Evolutionary conservation across 1,140 invertebrate genomes (phyloP).

Genomic region (Drosophila lacteicornis): DNA sequence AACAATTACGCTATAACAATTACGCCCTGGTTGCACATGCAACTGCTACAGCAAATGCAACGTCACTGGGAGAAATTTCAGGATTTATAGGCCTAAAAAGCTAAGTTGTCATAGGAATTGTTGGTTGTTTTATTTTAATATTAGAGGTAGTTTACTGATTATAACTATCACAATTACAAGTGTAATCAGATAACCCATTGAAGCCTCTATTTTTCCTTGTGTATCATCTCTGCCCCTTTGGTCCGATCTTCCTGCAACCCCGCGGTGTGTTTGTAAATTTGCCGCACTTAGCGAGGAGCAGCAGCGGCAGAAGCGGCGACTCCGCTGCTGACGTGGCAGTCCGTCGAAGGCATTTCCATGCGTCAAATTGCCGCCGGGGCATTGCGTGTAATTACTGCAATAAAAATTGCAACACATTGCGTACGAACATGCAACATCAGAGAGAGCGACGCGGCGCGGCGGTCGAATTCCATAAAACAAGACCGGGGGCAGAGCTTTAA

Average conservation of each 20-base stretch:
- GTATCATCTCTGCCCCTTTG: not conserved
- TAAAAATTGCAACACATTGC: conserved; percentile 83
- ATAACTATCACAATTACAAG: too few relatives aligned
- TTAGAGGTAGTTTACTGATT: too few relatives aligned
- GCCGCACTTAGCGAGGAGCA: conserved; percentile 61
- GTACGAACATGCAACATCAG: conserved; percentile 74
- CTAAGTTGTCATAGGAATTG: too few relatives aligned
- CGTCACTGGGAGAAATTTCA: conserved; percentile 3
- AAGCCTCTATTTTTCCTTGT: not conserved
- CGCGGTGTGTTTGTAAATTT: conserved; percentile 63
- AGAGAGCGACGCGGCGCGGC: not conserved
- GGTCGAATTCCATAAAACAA: conserved; percentile 11
- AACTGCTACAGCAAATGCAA: conserved; percentile 24
- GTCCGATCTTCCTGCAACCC: conserved; percentile 2
- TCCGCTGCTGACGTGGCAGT: conserved; percentile 57
- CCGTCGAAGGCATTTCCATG: conserved; percentile 77
- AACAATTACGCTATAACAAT: conserved; percentile 82
- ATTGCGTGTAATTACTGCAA: conserved; percentile 81
- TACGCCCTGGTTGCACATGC: conserved; percentile 72
- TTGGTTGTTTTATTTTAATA: not conserved
- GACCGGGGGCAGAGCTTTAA: conserved; percentile 23
- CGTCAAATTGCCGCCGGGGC: conserved; percentile 79
- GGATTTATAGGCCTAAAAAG: not conserved
- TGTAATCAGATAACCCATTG: too few relatives aligned
- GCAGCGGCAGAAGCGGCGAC: conserved; percentile 10